Base-by-base conservation (phyloP, 1,140 invertebrate genomes). In the Drosophila novamexicana region DNA sequence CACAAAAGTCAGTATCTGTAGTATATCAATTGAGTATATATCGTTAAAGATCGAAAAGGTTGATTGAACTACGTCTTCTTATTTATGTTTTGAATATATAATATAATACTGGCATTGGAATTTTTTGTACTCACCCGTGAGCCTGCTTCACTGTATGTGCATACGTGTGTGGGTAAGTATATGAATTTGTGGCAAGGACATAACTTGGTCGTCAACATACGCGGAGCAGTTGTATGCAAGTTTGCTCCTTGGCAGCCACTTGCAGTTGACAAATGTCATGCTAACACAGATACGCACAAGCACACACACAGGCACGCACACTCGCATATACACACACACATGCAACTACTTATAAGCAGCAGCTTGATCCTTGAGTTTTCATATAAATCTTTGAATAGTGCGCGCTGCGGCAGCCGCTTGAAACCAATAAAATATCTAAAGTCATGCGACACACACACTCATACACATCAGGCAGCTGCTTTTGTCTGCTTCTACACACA, bases 211-310 rank as follows among this genome's bases (percentile, higher is more conserved):
- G 78, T 85, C 82, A 78, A 81, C 81, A 84, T 73, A 62, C 67
- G 61, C 53, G 58, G 53, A 59, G 61, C 59, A 69, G 57, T 63
- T 63, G 59, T 54, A 72, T 68, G 52, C 75, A 71, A 72, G 75
- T 75, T 71, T 74, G 70, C 64, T 63, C 44, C 58, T 59, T 81
- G 42, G 62, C 72, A 81, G 71, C 83, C 79, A 85, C 78, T 85
- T 88, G 61, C 79, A 73, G 79, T 74, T 81, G 79, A 59, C 62
- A 81, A 88, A 88, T 86, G 83, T 86, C 82, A 82, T 86, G 82
- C 82, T 81, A 66, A 63, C 56, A 75, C 29, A 64, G 42, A 85
- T 80, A 69, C 72, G 47, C 54, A 68, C 50, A 14, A 42, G 53
- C 56, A 75, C 63, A 56, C 52, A 47, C 37, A 34, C 56, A 70